Base-by-base conservation (phyloP, 2,888 invertebrate species). In the Lapara coniferarum region DNA sequence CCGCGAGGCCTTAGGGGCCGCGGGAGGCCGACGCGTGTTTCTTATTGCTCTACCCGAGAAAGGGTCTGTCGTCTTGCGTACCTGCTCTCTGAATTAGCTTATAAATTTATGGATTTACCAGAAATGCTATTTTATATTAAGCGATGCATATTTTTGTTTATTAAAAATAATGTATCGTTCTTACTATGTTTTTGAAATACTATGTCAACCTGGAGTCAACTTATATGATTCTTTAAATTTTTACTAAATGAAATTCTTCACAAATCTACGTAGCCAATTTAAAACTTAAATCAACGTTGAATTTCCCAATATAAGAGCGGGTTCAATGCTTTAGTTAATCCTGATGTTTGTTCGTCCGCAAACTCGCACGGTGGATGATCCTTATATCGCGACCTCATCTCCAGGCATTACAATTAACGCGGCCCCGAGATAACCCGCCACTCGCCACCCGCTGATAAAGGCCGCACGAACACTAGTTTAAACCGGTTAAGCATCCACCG, bases 321-420 rank as follows among this genome's bases (percentile, higher is more conserved):
- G 19, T 8, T 7, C 74, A 71, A 75, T 80, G 80, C 82, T 84
- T 84, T 75, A 71, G 77, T 76, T 87, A 86, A 86, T 85, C 83
- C 85, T 53, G 71, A 70, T 75, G 74, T 80, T 74, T 73, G 75
- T 72, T 71, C 73, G 75, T 76, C 73, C 79, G 78, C 81, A 75
- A 74, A 76, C 78, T 78, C 78, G 73, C 76, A 73, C 75, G 74
- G 75, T 76, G 73, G 72, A 80, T 76, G 84, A 49, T 85, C 82
- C 87, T 86, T 88, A 91, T 89, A 90, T 90, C 88, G 87, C 85
- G 83, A 77, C 85, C 84, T 91, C 93, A 93, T 93, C 93, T 92
- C 82, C 81, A 82, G 83, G 91, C 89, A 92, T 93, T 92, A 93
- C 93, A 93, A 93, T 93, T 93, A 93, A 92, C 93, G 93, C 90